Evolutionary conservation across 2,113 vertebrate species (phyloP).

Genomic region (Cynocephalus volans): DNA sequence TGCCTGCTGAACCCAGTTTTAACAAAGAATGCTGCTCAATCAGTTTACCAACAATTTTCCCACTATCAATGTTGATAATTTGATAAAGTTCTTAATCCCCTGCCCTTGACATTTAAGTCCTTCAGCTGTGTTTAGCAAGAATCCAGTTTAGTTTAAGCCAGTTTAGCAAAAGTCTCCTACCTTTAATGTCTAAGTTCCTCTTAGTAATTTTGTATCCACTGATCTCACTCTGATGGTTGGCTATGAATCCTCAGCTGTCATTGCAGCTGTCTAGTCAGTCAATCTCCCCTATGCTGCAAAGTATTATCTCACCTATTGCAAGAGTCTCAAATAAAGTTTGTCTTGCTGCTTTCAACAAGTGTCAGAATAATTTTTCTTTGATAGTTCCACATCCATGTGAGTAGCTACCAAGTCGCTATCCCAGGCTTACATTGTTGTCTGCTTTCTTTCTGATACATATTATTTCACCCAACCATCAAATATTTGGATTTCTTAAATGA

Average conservation of each 20-base stretch:
- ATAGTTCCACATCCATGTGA: not conserved
- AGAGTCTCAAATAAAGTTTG: not conserved
- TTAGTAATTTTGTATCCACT: not conserved
- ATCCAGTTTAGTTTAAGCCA: not conserved
- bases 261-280: not conserved
- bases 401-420: not conserved
- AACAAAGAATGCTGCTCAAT: not conserved
- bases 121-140: not conserved
- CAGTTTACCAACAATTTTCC: no score
- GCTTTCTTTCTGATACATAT: not conserved
- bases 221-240: not conserved
- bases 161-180: not conserved
- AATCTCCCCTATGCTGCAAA: not conserved
- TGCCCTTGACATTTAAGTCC: not conserved
- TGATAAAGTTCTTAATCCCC: not conserved
- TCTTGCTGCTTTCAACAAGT: not conserved
- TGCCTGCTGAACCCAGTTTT: not conserved
- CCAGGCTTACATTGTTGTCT: not conserved
- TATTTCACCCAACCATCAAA: not conserved
- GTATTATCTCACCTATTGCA: not conserved
- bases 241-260: not conserved
- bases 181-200: not conserved
- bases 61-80: no score
- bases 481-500: not conserved
- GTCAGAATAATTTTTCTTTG: not conserved